Percentiles rank a stretch among this genome's conserved stretches.
Conservation (phyloP, 2,113 vertebrate genomes). For the Nerophis lumbriciformis region DNA sequence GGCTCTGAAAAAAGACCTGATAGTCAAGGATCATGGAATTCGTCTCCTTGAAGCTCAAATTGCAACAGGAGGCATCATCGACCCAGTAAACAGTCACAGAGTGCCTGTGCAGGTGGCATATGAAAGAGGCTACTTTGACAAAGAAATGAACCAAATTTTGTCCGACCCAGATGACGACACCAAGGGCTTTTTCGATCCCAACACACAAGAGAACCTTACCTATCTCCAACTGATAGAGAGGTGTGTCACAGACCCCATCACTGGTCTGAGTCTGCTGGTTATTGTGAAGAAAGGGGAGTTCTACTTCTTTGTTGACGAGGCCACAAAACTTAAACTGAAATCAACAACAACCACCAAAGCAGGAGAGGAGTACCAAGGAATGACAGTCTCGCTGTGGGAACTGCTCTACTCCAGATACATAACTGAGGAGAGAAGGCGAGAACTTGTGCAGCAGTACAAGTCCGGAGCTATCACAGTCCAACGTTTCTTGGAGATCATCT, state of each 20-base stretch:
- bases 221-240: conserved; percentile 73
- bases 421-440: conserved; percentile 56
- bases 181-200: conserved; percentile 76
- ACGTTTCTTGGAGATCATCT: conserved; percentile 53
- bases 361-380: conserved; percentile 66
- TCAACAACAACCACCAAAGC: conserved; percentile 62
- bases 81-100: conserved; percentile 46
- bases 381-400: conserved; percentile 73
- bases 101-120: conserved; percentile 74
- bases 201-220: conserved; percentile 64
- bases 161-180: conserved; percentile 48
- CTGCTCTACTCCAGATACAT: conserved; percentile 75
- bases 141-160: conserved; percentile 65
- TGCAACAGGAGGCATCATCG: conserved; percentile 56
- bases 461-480: conserved; percentile 58
- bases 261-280: conserved; percentile 33
- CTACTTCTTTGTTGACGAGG: conserved; percentile 59
- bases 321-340: conserved; percentile 42
- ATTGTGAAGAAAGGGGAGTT: conserved; percentile 44
- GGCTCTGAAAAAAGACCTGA: conserved; percentile 51
- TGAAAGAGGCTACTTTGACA: conserved; percentile 74
- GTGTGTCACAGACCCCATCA: conserved; percentile 63
- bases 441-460: conserved; percentile 64
- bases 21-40: conserved; percentile 47
- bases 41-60: conserved; percentile 65